Evolutionary conservation across 2,797 vertebrate species (phyloP).

Genomic region (Carduelis carduelis): DNA sequence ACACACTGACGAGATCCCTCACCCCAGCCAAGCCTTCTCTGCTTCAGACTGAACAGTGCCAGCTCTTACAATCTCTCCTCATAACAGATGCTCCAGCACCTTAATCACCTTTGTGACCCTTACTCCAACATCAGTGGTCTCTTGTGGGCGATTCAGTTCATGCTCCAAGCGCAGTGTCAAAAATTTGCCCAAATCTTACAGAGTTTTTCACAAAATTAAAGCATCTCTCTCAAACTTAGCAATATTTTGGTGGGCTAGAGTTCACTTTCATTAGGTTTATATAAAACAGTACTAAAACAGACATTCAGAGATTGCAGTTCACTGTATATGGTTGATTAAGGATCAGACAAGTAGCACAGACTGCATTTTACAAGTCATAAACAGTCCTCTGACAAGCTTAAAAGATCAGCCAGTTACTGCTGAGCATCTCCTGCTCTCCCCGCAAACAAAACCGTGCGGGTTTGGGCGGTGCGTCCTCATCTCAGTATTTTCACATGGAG

Average conservation of each 20-base stretch:
- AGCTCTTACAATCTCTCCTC: neutral
- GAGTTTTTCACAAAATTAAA: neutral
- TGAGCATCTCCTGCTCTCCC: neutral
- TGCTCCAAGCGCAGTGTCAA: neutral
- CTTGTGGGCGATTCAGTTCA: neutral
- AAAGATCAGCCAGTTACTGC: neutral
- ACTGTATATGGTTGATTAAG: neutral
- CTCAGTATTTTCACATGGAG: neutral
- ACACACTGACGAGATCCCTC: neutral
- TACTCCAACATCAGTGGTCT: neutral
- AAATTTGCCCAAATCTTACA: neutral
- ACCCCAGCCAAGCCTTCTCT: neutral
- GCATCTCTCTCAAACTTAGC: neutral
- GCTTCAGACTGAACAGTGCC: neutral
- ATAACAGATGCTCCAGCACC: neutral
- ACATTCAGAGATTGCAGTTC: neutral
- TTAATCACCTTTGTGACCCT: neutral
- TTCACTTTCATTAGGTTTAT: neutral
- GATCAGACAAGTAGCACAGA: neutral
- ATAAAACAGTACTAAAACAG: neutral
- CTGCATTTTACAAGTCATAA: neutral
- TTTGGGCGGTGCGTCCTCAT: neutral
- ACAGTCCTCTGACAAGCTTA: neutral
- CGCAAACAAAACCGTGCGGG: fast-evolving
- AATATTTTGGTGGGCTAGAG: neutral